Evolutionary conservation across 2,888 invertebrate species (phyloP), one percentile per base, ranked within the genome.

Genomic region (Leptarthrus brevirostris): DNA sequence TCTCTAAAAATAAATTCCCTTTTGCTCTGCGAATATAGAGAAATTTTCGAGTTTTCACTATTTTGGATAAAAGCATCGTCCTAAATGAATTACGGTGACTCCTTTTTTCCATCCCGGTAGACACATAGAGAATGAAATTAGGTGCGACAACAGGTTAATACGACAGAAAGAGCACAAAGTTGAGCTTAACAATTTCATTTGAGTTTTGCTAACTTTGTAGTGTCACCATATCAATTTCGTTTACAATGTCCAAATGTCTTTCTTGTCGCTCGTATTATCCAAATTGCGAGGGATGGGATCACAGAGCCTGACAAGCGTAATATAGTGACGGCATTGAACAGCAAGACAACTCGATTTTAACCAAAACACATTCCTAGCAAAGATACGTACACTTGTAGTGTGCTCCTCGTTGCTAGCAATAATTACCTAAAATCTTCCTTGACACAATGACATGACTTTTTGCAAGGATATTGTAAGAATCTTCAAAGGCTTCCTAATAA

Each of bases 201-300:
- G 58, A 56, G 18, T 36, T 40, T 58, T 36, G 36, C 22, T 58
- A 58, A 58, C 36, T 58, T 18, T 36, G 16, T 36, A 58, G 58
- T 58, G 36, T 34, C 58, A 58, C 58, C 34, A 58, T 58, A 58
- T 36, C 58, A 58, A 58, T 58, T 58, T 58, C 58, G 36, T 58
- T 58, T 56, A 56, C 56, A 56, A 8, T 26, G 26, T 36, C 58
- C 58, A 58, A 16, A 58, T 20, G 40, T 58, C 58, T 34, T 18
- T 58, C 36, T 12, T 20, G 20, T 36, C n/a, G 58, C 36, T 34
- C 36, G 20, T 36, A 58, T 58, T 58, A 58, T 34, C 58, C 18
- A 58, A 58, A 58, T 58, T 58, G 36, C 34, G 36, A 36, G n/a
- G 20, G 26, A 58, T 18, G 36, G 36, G 36, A 58, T 58, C 58